A percentile compares a stretch with the other conserved stretches of the same genome.
Evolutionary conservation across 2,888 invertebrate species (phyloP).

Genomic region (Aspidiotus rigidus): DNA sequence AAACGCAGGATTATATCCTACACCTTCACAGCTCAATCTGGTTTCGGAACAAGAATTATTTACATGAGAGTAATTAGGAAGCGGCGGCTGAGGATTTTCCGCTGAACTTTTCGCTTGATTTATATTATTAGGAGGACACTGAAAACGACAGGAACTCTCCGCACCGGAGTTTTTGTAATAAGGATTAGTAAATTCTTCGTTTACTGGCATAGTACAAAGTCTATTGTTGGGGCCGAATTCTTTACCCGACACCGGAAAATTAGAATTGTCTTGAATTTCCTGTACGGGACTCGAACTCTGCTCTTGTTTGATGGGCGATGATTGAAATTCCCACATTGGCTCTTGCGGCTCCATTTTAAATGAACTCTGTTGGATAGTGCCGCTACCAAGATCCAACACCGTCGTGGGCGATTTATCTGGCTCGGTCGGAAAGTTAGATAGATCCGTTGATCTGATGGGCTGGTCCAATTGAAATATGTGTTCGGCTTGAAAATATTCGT

Average conservation of each 20-base stretch:
- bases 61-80: conserved; percentile 15
- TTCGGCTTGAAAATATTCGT: conserved; percentile 27
- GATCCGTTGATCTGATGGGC: conserved; percentile 14
- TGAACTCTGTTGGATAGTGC: conserved; percentile 53
- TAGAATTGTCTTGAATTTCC: background rate
- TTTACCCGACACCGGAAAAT: background rate
- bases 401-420: conserved; percentile 51
- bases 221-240: background rate
- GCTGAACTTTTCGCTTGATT: background rate
- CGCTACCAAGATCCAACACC: conserved; percentile 61
- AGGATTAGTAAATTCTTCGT: conserved; percentile 12
- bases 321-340: conserved; percentile 39
- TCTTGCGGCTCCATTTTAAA: conserved; percentile 39
- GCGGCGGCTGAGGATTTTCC: background rate
- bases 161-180: conserved; percentile 1
- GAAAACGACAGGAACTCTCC: conserved; percentile 27
- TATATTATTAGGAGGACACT: background rate
- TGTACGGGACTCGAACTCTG: conserved; percentile 19
- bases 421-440: conserved; percentile 12
- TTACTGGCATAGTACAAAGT: background rate
- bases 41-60: conserved; percentile 9
- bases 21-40: conserved; percentile 3
- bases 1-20: conserved; percentile 1
- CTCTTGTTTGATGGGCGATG: conserved; percentile 25
- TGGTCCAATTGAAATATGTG: conserved; percentile 24